Base-by-base conservation (phyloP, 2,888 invertebrate species). In the Alcis repandata region DNA sequence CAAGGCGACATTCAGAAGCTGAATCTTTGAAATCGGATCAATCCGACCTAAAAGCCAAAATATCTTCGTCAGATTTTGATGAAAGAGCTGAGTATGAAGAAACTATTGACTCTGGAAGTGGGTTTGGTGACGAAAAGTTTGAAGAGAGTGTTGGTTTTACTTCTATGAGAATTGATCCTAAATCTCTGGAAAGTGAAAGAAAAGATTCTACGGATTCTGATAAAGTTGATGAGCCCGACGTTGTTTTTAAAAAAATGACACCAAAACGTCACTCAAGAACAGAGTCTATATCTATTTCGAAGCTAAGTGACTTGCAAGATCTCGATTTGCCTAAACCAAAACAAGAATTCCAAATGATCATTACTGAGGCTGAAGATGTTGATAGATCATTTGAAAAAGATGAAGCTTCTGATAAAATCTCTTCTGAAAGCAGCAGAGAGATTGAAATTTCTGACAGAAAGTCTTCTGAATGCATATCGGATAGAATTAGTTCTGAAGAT, bases 21-120 rank as follows among this genome's bases (percentile, higher is more conserved):
- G 94, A 94, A 63, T 94, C 94, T 1, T 79, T 93, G 8, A 93
- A 93, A 82, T 94, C 94, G 46, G 94, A 94, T 60, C 93, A 93
- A 72, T 94, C 94, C 27, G 94, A 94, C 76, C 76, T 90, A 0
- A 92, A 90, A 74, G 90, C 87, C 11, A 92, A 91, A 83, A 85
- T 92, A 49, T 93, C 93, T 2, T 93, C 93, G 13, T 93, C 93
- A 45, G 94, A 94, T 63, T 92, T 94, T 69, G 94, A 94, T 75
- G 94, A 94, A 80, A 76, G 93, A 68, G 92, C 93, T 10, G 93
- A 94, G 76, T 93, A 88, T 69, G 93, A 93, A 80, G 93, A 88
- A 82, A 90, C 92, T 3, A 82, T 78, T 60, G 93, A 92, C 73
- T 91, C 92, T 4, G 93, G 93, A n/a, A 93, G 93, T 72, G 91